Percentiles rank a stretch among this genome's conserved stretches.
These are phyloP conservation scores for Cyanoramphus novaezelandiae DNA, from an alignment of 2,113 vertebrate species.

Conservation along the genomic window DNA sequence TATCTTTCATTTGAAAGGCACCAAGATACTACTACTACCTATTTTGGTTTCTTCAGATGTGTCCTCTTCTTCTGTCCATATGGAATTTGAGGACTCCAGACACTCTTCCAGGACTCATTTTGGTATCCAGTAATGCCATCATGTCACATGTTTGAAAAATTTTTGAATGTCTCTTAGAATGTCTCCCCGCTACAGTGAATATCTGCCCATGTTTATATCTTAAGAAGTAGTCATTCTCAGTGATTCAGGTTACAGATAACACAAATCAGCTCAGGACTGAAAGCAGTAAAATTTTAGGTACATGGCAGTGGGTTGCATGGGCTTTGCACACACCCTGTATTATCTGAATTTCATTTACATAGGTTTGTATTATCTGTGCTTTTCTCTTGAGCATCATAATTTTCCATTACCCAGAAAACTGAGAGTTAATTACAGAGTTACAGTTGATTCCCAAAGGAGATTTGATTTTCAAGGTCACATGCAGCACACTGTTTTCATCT, in stretches of 20 bases:
- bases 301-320: neutral
- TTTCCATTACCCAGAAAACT: neutral
- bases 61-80: neutral
- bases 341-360: neutral
- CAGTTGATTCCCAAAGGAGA: neutral
- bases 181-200: neutral
- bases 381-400: conserved; percentile 25
- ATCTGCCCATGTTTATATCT: neutral
- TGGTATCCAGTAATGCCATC: neutral
- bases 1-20: neutral
- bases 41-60: neutral
- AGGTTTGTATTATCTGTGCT: neutral
- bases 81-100: neutral
- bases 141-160: neutral
- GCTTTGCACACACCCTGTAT: neutral
- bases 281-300: neutral
- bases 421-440: neutral
- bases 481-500: neutral
- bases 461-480: neutral
- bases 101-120: neutral
- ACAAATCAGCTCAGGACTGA: neutral
- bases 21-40: neutral
- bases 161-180: neutral
- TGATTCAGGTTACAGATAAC: neutral
- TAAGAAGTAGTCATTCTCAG: neutral